Conservation (phyloP, 2,888 invertebrate genomes). For the Microplitis manilae region DNA sequence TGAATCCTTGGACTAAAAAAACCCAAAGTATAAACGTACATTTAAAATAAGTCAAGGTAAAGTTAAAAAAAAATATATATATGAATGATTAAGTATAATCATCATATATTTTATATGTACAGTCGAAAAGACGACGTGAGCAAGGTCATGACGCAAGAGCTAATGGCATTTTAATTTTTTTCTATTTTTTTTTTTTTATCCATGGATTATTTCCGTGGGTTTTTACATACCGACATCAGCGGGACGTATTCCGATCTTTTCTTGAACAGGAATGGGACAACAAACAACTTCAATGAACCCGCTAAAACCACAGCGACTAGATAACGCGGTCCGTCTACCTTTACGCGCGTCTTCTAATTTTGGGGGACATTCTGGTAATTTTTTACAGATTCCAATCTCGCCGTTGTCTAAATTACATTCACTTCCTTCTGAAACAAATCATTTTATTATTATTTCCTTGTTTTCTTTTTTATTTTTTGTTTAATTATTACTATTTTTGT, state of each 20-base stretch:
- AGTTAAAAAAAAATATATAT: too few relatives aligned
- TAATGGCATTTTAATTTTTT: too few relatives aligned
- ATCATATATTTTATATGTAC: too few relatives aligned
- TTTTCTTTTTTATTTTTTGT: too few relatives aligned
- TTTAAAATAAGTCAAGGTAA: too few relatives aligned
- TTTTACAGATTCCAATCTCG: conserved; percentile 56
- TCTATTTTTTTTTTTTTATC: too few relatives aligned
- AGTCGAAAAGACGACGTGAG: too few relatives aligned
- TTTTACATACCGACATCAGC: conserved; percentile 58
- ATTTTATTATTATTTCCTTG: not conserved
- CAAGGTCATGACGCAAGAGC: too few relatives aligned
- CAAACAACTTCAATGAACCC: conserved; percentile 73
- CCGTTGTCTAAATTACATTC: conserved; percentile 53
- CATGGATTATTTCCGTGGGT: not conserved
- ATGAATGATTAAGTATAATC: too few relatives aligned
- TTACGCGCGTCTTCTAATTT: conserved; percentile 53
- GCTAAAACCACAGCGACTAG: conserved; percentile 71
- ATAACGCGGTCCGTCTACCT: conserved; percentile 49
- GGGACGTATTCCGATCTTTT: conserved; percentile 55
- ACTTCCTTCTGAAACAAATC: conserved; percentile 48
- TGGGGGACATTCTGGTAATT: conserved; percentile 56
- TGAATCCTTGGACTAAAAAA: too few relatives aligned
- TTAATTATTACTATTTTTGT: too few relatives aligned
- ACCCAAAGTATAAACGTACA: too few relatives aligned
- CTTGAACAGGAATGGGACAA: conserved; percentile 66